A percentile compares a stretch with the other conserved stretches of the same genome.
phyloP scores from a whole-genome alignment of 1,140 invertebrate genomes.

The Sminthurides bifidus region DNA sequence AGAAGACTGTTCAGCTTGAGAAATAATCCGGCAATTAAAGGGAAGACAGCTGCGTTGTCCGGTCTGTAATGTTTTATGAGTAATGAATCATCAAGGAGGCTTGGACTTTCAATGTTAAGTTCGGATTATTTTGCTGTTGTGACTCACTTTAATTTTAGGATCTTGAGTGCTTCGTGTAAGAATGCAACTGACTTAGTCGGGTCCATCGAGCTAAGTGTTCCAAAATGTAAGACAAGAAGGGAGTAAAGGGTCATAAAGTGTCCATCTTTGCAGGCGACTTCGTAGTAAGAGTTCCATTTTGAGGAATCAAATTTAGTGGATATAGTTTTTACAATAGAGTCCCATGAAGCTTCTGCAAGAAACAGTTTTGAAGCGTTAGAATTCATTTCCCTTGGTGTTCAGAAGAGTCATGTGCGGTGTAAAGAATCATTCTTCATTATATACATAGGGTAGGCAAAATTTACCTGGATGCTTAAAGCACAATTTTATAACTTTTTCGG shows the following conservation, averaged over 20 bases:
- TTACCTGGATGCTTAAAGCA: slow-evolving; percentile 26
- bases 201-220: slow-evolving; percentile 32
- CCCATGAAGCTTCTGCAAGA: slow-evolving; percentile 19
- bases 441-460: background rate
- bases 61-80: no score
- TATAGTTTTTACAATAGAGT: slow-evolving; percentile 5
- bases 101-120: no score
- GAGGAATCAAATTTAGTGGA: slow-evolving; percentile 8
- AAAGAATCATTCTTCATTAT: background rate
- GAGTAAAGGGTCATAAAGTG: slow-evolving; percentile 27
- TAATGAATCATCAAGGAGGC: no score
- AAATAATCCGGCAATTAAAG: no score
- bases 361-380: slow-evolving; percentile 2
- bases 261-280: slow-evolving; percentile 26
- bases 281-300: slow-evolving; percentile 19
- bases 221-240: slow-evolving; percentile 30
- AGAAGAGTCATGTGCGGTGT: background rate
- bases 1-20: no score
- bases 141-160: slow-evolving; percentile 23
- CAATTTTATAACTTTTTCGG: slow-evolving; percentile 21
- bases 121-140: no score
- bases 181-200: slow-evolving; percentile 34
- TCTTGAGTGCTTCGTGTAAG: slow-evolving; percentile 33
- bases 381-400: no score
- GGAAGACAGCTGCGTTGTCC: no score